Evolutionary conservation across 2,113 vertebrate genomes (phyloP).

Genomic region (Cyanoderma ruficeps): DNA sequence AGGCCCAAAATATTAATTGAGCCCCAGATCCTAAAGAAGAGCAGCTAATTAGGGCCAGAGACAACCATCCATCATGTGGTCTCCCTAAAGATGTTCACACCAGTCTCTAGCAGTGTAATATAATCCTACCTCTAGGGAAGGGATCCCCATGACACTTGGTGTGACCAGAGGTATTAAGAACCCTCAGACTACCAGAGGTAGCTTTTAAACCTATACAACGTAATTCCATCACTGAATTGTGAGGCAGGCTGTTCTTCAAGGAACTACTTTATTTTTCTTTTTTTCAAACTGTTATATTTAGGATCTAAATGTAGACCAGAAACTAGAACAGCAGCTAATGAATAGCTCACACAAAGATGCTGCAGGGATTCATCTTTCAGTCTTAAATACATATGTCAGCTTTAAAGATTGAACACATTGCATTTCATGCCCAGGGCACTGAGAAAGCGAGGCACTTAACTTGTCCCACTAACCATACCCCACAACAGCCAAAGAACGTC

Average conservation of each 20-base stretch:
- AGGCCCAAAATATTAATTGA: neutral
- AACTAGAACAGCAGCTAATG: neutral
- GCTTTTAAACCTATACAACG: neutral
- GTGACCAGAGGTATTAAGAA: neutral
- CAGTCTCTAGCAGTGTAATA: neutral
- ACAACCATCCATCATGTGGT: neutral
- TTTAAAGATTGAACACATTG: neutral
- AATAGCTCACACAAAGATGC: neutral
- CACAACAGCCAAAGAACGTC: accelerated
- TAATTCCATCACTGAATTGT: neutral
- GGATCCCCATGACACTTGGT: neutral
- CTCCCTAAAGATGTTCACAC: neutral
- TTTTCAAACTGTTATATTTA: neutral
- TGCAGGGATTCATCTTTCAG: neutral
- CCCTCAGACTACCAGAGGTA: neutral
- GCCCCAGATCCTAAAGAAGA: neutral
- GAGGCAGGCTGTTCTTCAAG: neutral
- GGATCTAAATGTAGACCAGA: neutral
- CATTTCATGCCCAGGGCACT: neutral
- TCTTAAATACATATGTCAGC: neutral
- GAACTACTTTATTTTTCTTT: neutral
- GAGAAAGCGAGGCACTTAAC: neutral
- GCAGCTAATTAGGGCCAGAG: neutral
- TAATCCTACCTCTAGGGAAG: neutral
- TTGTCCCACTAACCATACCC: neutral